Conservation (phyloP, 2,113 vertebrate genomes). For the Dromaius novaehollandiae region DNA sequence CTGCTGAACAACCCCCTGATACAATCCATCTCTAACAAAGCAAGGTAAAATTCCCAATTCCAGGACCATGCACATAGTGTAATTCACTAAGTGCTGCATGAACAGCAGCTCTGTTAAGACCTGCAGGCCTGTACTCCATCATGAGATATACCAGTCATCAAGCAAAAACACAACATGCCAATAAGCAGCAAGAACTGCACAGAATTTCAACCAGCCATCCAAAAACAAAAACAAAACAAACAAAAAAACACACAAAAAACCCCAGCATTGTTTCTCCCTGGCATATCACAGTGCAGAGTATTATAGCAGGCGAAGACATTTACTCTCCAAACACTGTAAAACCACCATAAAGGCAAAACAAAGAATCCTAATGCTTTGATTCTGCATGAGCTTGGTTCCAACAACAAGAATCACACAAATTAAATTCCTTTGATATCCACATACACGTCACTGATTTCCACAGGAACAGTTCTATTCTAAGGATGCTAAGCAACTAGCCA, state of each 20-base stretch:
- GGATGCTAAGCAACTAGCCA: neutral
- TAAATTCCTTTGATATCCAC: neutral
- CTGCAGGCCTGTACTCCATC: rapidly evolving
- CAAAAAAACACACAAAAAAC: neutral
- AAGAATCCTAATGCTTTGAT: neutral
- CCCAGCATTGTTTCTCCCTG: neutral
- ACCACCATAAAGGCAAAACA: neutral
- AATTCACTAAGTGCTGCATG: neutral
- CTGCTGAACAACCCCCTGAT: neutral
- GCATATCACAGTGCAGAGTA: neutral
- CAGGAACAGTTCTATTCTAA: neutral
- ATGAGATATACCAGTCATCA: neutral
- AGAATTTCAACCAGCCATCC: neutral
- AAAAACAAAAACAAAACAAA: neutral
- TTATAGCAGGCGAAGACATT: neutral
- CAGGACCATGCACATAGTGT: neutral
- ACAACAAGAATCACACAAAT: neutral
- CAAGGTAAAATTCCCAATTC: neutral
- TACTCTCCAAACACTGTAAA: neutral
- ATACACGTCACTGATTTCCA: neutral
- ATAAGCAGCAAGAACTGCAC: neutral
- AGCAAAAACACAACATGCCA: neutral
- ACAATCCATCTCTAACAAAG: neutral
- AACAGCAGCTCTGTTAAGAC: neutral
- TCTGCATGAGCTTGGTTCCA: neutral